Evolutionary conservation across 2,888 invertebrate genomes (phyloP), one percentile per base, ranked within the genome.

Genomic region (Cerceris ruficornis): DNA sequence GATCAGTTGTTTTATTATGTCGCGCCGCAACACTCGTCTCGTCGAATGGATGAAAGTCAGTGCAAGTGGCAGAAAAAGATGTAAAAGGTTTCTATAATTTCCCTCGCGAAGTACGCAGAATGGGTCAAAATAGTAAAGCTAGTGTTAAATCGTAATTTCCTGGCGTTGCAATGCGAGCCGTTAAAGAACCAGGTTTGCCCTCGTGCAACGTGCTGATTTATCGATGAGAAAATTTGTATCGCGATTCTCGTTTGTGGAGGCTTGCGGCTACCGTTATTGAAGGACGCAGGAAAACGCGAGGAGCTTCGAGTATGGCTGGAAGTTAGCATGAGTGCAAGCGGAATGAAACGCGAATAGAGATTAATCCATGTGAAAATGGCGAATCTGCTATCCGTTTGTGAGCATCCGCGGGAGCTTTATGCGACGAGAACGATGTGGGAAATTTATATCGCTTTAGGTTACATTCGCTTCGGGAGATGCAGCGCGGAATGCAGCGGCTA

Each of bases 381-480:
- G 59, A 52, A 1, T 11, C n/a, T 4, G 54, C 17, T 73, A 49
- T 58, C 78, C 78, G 58, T 77, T 69, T 79, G 69, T 17, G 78
- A 71, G 28, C 71, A 54, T 55, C 55, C 70, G 52, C 50, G 52
- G 66, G 41, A 28, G 28, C 28, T 57, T 39, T 17, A 57, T 17
- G 28, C 39, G 50, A 6, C 50, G n/a, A 46, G 28, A 42, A 39
- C 55, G 42, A 57, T 15, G 13, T 50, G 59, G 62, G 67, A 46
- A 78, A 79, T 79, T 79, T 78, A 79, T 79, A 64, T 58, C 67
- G 15, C 54, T 28, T 28, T 28, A 28, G 49, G 72, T 78, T 78
- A 69, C 65, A 55, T 57, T 66, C 68, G 54, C 57, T 28, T 72
- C 66, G 73, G 73, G 73, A 66, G 73, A 65, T 78, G 28, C 28